Percentiles rank a stretch among this genome's conserved stretches.
Conservation (phyloP, 2,888 invertebrate genomes). For the Beris chalybata region DNA sequence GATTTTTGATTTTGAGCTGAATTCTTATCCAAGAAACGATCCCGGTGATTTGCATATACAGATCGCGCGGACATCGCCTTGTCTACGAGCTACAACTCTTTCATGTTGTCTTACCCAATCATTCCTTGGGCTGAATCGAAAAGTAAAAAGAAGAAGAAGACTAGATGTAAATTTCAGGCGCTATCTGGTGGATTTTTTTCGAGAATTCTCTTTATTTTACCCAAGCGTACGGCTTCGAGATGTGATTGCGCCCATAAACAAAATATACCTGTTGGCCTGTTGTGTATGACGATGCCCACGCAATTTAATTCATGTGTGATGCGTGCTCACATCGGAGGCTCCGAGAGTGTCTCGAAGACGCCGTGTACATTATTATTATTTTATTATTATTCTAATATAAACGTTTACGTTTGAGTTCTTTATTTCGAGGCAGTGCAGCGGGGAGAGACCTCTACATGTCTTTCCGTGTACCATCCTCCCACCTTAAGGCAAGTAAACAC, state of each 20-base stretch:
- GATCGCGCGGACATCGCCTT: no score
- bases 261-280: slow-evolving; percentile 40
- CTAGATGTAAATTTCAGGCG: no score
- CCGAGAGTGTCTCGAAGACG: slow-evolving; percentile 11
- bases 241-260: slow-evolving; percentile 40
- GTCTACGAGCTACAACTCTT: no score
- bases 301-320: background rate
- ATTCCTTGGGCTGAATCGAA: no score
- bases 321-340: slow-evolving; percentile 20
- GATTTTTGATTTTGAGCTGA: no score
- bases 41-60: no score
- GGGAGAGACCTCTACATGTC: slow-evolving; percentile 2
- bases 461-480: slow-evolving; percentile 36
- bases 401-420: slow-evolving; percentile 39
- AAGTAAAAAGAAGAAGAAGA: no score
- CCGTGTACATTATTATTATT: slow-evolving; percentile 21
- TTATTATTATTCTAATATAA: slow-evolving; percentile 40
- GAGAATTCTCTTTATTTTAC: no score
- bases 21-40: no score
- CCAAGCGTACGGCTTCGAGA: background rate
- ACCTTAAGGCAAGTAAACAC: slow-evolving; percentile 10
- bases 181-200: no score
- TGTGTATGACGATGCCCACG: background rate
- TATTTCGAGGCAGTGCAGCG: slow-evolving; percentile 29
- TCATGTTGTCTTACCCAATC: no score